phyloP scores from a whole-genome alignment of 1,140 invertebrate species.

The Drosophila carrolli region DNA sequence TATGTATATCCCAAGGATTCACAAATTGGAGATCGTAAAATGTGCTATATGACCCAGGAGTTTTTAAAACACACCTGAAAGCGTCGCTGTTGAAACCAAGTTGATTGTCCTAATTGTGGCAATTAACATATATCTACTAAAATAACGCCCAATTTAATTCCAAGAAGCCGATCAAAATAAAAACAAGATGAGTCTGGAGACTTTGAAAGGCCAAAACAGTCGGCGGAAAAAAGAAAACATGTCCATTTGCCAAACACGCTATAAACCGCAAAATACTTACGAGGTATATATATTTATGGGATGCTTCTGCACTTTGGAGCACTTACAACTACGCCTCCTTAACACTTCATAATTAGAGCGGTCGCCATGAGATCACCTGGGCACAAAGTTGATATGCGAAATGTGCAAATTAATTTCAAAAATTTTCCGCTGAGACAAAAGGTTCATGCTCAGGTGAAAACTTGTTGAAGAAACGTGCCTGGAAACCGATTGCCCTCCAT shows the following conservation, averaged over 20 bases:
- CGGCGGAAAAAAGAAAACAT: slow-evolving; percentile 2
- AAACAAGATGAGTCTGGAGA: slow-evolving; percentile 22
- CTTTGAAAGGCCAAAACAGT: slow-evolving; percentile 30
- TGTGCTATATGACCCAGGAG: slow-evolving; percentile 28
- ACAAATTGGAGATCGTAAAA: neutral
- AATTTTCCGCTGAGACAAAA: slow-evolving; percentile 60
- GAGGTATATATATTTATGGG: neutral
- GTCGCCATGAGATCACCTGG: slow-evolving; percentile 25
- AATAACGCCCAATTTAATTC: slow-evolving; percentile 27
- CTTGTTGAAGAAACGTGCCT: slow-evolving; percentile 34
- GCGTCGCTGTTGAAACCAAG: neutral
- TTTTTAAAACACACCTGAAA: slow-evolving; percentile 11
- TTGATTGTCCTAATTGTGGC: slow-evolving; percentile 39
- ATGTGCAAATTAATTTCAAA: slow-evolving; percentile 57
- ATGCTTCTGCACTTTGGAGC: slow-evolving; percentile 24
- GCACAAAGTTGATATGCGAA: slow-evolving; percentile 16
- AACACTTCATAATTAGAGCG: slow-evolving; percentile 53
- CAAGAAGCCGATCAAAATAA: slow-evolving; percentile 42
- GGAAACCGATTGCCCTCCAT: slow-evolving; percentile 13
- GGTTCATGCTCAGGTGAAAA: slow-evolving; percentile 39
- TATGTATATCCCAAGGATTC: slow-evolving; percentile 62
- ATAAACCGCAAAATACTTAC: slow-evolving; percentile 14
- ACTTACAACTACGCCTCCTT: slow-evolving; percentile 36
- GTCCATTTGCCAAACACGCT: slow-evolving; percentile 9
- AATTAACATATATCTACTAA: slow-evolving; percentile 56